Evolutionary conservation across 2,888 invertebrate genomes (phyloP).

Genomic region (Heliconius charithonia): DNA sequence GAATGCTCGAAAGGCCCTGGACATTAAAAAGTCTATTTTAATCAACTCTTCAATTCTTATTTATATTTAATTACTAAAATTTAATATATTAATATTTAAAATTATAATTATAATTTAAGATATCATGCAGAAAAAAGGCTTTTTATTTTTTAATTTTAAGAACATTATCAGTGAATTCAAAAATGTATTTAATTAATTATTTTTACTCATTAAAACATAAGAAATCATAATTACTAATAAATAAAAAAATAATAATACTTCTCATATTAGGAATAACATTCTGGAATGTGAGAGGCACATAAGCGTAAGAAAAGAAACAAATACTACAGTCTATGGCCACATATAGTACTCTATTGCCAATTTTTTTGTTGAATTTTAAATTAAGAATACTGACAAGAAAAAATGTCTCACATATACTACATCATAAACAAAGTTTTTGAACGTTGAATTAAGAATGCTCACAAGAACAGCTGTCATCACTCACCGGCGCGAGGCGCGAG

Average conservation of each 20-base stretch:
- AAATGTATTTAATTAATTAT: background rate
- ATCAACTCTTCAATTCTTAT: background rate
- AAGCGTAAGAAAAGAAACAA: too few species aligned
- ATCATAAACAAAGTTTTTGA: background rate
- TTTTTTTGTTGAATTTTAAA: background rate
- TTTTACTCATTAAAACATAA: background rate
- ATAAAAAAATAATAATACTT: background rate
- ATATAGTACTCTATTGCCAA: background rate
- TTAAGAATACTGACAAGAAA: conserved; percentile 40
- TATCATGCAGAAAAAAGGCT: background rate
- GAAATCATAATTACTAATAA: background rate
- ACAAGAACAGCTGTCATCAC: conserved; percentile 45
- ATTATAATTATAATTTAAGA: too few species aligned
- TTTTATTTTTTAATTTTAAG: background rate
- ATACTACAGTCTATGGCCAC: background rate
- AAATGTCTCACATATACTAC: conserved; percentile 17
- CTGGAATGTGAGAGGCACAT: too few species aligned
- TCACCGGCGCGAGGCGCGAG: conserved; percentile 50
- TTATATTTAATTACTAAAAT: background rate
- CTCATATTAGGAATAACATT: too few species aligned
- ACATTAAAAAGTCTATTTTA: conserved; percentile 38
- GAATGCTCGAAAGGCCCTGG: conserved; percentile 70
- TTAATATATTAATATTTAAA: background rate
- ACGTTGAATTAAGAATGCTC: conserved; percentile 30
- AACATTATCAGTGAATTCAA: background rate